Conservation (phyloP, 2,113 vertebrate species). For the Tetrax tetrax region DNA sequence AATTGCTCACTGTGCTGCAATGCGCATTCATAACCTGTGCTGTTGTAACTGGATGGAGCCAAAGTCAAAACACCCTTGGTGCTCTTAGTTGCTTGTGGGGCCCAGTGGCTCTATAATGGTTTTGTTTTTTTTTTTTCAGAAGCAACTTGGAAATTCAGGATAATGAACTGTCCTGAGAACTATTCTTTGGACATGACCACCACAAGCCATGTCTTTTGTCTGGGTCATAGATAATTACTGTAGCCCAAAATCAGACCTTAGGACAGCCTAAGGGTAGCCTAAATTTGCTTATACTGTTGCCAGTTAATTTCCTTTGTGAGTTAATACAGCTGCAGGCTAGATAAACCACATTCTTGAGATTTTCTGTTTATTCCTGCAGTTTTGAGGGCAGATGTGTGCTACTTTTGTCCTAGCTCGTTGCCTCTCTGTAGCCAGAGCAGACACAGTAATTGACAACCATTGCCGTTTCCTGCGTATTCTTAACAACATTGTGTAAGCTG, state of each 20-base stretch:
- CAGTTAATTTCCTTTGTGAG: neutral
- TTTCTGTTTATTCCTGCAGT: neutral
- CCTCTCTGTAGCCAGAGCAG: neutral
- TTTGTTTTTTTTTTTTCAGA: too few relatives aligned
- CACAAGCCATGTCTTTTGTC: neutral
- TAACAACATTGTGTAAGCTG: neutral
- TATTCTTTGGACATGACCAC: neutral
- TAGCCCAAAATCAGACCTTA: neutral
- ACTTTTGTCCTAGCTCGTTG: neutral
- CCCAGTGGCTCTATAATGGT: neutral
- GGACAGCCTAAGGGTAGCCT: neutral
- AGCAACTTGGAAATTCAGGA: neutral
- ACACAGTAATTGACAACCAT: neutral
- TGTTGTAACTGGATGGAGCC: accelerated
- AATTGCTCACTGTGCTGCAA: neutral
- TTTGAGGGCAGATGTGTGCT: neutral
- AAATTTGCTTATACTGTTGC: neutral
- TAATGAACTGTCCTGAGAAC: neutral
- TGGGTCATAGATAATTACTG: neutral
- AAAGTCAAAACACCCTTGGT: neutral
- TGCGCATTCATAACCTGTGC: accelerated
- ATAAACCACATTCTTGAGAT: neutral
- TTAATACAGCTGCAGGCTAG: neutral
- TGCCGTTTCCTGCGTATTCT: neutral
- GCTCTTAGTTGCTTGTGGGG: neutral